Evolutionary conservation across 2,888 invertebrate species (phyloP), one percentile per base, ranked within the genome.

Genomic region (Leptothorax acervorum): DNA sequence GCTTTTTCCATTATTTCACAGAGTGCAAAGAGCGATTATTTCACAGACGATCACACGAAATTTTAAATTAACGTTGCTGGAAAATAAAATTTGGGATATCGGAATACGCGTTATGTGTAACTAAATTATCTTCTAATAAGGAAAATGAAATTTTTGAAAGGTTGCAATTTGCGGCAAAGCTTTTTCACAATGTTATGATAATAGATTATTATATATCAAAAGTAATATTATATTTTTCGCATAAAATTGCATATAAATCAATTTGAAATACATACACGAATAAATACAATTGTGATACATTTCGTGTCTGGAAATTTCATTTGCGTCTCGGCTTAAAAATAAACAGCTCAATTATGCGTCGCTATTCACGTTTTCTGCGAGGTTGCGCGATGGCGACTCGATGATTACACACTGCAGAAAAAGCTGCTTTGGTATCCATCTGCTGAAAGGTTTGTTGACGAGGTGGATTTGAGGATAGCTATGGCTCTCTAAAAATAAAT

Each of bases 371-470:
- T 23, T 18, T 48, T 51, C 35, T 12, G 48, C 45, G 48, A 60
- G 6, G 12, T 35, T 4, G 48, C 35, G 48, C 48, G 23, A 79
- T 66, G 66, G 55, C 78, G 39, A 23, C 70, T 45, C 78, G 18
- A 62, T 79, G 71, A 79, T 79, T 71, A 71, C 23, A 60, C 18
- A 23, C 45, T 18, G 60, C 60, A 57, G 60, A 60, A 39, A 70
- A 71, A 60, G 23, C 35, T 4, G 57, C 71, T 71, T 79, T 79
- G 79, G 28, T 28, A 71, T 39, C 48, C 60, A 71, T 60, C 79
- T 48, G 12, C 15, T 71, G 79, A 73, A 71, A 62, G 60, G 73
- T 81, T 62, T 62, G 79, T 73, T 71, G 79, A 79, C 48, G 73
- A 48, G 48, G 79, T 60, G 73, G 12, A 81, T 73, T 81, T 73